Evolutionary conservation across 2,113 vertebrate genomes (phyloP), one percentile per base, ranked within the genome.

Genomic region (Stegostoma tigrinum): DNA sequence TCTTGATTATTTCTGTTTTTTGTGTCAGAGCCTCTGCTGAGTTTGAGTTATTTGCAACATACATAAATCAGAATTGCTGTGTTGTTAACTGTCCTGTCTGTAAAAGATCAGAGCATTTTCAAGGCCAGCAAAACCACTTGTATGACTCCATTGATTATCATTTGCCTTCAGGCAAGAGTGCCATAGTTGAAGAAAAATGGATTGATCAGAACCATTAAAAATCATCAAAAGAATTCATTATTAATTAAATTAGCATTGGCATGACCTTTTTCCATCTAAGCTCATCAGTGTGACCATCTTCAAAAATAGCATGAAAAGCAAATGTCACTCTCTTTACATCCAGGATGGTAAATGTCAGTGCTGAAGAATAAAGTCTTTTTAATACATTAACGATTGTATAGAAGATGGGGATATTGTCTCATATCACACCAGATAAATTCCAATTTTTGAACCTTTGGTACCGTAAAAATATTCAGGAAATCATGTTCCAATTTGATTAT

Each of bases 151-250:
- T 98, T 98, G 98, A 98, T 98, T 98, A 97, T 97, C 97, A 96
- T 96, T 96, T 97, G 97, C 97, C 98, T 98, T 95, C 95, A 97
- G 98, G 98, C 98, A 97, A 96, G 96, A 96, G 96, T 85, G 96
- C 97, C 97, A 96, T 94, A 96, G 95, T 96, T 93, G 97, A 97
- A 96, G 97, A 97, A 97, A 97, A 98, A 97, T 97, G 96, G 97
- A 98, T 98, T 98, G 98, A 99, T 98, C 98, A 96, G 96, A 96
- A 97, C 96, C 96, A 97, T 97, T 97, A 97, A 98, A 72, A 98
- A 98, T 98, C 98, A 98, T 98, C 96, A 97, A 98, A 98, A 98
- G 98, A 98, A 97, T 98, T 98, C 97, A 98, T 98, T 98, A 98
- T 97, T 98, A 97, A 97, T 98, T 96, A 97, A 97, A 96, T 96